These are phyloP conservation scores for Cnemophilus loriae DNA, from an alignment of 2,113 vertebrate species.

Conservation along the genomic window DNA sequence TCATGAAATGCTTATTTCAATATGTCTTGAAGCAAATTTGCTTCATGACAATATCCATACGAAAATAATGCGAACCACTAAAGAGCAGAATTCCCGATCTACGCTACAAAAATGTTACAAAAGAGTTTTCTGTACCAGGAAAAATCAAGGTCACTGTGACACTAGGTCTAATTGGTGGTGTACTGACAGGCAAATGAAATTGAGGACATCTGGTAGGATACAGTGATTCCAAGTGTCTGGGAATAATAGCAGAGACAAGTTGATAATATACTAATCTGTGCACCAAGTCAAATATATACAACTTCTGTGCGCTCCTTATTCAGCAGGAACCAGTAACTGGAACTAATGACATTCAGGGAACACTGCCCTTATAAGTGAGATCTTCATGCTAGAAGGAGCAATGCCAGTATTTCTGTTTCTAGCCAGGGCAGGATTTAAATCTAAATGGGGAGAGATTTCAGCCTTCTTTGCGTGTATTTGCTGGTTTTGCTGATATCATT, in stretches of 20 bases:
- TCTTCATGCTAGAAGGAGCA: conserved; percentile 57
- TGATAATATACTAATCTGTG: conserved; percentile 7
- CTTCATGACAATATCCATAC: not conserved
- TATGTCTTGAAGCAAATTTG: not conserved
- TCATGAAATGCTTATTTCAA: not conserved
- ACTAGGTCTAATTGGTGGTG: not conserved
- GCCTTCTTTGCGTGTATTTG: not conserved
- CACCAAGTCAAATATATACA: conserved; percentile 9
- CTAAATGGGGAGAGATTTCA: conserved; percentile 1
- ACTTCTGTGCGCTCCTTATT: conserved; percentile 1
- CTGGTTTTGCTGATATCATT: not conserved
- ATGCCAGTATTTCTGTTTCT: conserved; percentile 29
- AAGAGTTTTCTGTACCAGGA: not conserved
- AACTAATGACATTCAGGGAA: conserved; percentile 64
- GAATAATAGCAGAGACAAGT: not conserved
- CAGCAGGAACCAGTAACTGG: conserved; percentile 33
- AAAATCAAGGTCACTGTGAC: not conserved
- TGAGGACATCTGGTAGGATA: not conserved
- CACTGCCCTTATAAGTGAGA: conserved; percentile 32
- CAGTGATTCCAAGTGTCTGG: not conserved
- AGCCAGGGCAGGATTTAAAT: conserved; percentile 28
- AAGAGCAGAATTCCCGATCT: not conserved
- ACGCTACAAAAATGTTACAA: not conserved
- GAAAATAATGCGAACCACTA: not conserved
- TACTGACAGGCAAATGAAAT: not conserved